phyloP scores from a whole-genome alignment of 2,113 vertebrate genomes.

The Barnardius zonarius region DNA sequence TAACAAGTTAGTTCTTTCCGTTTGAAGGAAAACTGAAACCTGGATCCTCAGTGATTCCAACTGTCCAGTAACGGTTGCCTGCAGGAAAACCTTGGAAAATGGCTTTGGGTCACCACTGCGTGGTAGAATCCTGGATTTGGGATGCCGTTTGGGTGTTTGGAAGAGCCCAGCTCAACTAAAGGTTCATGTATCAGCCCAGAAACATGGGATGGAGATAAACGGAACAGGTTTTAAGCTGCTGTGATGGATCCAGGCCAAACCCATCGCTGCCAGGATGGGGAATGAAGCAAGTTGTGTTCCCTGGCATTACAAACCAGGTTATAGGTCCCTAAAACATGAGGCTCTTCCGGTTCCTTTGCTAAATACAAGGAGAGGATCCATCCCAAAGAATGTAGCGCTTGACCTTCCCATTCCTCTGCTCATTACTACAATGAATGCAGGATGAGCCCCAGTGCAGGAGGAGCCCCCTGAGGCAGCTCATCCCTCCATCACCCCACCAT shows the following conservation, averaged over 20 bases:
- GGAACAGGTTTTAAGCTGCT: neutral
- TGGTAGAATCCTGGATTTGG: neutral
- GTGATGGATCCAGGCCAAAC: neutral
- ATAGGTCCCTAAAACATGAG: neutral
- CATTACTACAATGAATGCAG: rapidly evolving
- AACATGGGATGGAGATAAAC: neutral
- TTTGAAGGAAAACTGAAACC: neutral
- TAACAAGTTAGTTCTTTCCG: neutral
- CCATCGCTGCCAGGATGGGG: neutral
- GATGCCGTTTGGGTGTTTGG: neutral
- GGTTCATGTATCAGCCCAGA: neutral
- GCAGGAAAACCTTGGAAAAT: neutral
- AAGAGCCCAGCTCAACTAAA: neutral
- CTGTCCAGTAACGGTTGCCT: too few species aligned
- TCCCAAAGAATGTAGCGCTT: neutral
- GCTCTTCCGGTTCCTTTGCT: neutral
- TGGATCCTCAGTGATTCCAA: neutral
- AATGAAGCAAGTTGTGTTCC: neutral
- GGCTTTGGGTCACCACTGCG: neutral
- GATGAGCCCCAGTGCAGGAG: neutral
- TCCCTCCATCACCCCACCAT: neutral
- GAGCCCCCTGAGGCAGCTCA: neutral
- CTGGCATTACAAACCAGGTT: too few species aligned
- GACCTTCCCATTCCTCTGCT: neutral
- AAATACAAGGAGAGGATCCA: neutral